Conservation (phyloP, 2,113 vertebrate species). For the Pionites leucogaster region DNA sequence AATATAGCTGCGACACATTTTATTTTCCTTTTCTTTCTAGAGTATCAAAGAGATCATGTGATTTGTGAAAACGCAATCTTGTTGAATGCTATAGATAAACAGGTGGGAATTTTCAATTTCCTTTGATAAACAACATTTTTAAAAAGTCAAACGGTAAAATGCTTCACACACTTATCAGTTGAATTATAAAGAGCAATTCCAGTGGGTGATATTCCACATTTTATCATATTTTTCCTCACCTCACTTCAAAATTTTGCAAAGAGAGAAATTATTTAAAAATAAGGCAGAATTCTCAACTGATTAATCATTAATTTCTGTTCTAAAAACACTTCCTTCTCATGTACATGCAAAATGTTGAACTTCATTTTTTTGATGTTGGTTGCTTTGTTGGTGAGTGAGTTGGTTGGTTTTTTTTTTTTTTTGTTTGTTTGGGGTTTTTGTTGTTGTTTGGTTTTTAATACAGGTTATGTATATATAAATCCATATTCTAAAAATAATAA, state of each 20-base stretch:
- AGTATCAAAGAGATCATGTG: background rate
- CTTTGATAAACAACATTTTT: background rate
- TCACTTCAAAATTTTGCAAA: background rate
- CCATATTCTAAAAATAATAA: background rate
- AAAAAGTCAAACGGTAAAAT: background rate
- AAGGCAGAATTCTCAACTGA: background rate
- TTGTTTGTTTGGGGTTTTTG: background rate
- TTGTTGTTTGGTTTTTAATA: background rate
- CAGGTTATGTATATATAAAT: background rate
- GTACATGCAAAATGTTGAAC: background rate
- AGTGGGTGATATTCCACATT: background rate
- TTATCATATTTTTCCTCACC: background rate
- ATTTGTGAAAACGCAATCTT: background rate
- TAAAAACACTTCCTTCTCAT: background rate
- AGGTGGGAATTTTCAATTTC: background rate
- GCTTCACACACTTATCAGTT: background rate
- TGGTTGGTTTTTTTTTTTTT: background rate
- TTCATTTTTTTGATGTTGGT: background rate
- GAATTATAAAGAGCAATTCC: background rate
- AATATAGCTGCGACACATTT: background rate
- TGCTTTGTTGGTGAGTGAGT: background rate
- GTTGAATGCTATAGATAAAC: background rate
- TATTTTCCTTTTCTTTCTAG: background rate
- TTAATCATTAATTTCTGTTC: background rate
- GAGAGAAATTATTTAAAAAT: background rate